Evolutionary conservation across 2,888 invertebrate genomes (phyloP).

Genomic region (Ramazzottius varieornatus): DNA sequence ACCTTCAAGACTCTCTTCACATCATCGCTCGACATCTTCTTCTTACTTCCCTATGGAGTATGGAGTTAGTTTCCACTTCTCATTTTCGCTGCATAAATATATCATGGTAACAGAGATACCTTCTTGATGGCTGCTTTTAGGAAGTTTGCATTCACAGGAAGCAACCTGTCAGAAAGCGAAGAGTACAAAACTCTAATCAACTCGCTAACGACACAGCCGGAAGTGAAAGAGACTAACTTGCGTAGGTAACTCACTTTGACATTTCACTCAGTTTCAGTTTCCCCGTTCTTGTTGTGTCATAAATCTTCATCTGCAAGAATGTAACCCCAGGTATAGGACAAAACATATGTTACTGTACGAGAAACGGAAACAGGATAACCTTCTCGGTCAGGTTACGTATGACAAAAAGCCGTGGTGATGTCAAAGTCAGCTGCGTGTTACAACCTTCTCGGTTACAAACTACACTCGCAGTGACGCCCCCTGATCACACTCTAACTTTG

Average conservation of each 20-base stretch:
- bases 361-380: no score
- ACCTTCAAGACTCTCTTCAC: not conserved
- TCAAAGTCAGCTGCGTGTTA: no score
- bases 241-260: not conserved
- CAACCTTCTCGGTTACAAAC: no score
- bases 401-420: no score
- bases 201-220: no score
- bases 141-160: not conserved
- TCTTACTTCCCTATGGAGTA: not conserved
- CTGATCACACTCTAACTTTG: no score
- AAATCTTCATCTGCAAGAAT: constrained; percentile 1
- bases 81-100: no score
- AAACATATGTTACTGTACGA: no score
- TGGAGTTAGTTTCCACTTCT: not conserved
- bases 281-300: not conserved
- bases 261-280: constrained; percentile 1
- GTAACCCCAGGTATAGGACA: not conserved
- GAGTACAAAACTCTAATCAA: no score
- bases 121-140: not conserved
- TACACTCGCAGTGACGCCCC: not conserved
- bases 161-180: not conserved
- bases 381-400: no score
- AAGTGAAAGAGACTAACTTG: no score
- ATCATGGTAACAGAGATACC: no score
- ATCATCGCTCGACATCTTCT: not conserved